Percentiles rank a stretch among this genome's conserved stretches.
Evolutionary conservation across 53 echinoderm and acorn worm species (phyloP).

Genomic region (Stichopus horrens): DNA sequence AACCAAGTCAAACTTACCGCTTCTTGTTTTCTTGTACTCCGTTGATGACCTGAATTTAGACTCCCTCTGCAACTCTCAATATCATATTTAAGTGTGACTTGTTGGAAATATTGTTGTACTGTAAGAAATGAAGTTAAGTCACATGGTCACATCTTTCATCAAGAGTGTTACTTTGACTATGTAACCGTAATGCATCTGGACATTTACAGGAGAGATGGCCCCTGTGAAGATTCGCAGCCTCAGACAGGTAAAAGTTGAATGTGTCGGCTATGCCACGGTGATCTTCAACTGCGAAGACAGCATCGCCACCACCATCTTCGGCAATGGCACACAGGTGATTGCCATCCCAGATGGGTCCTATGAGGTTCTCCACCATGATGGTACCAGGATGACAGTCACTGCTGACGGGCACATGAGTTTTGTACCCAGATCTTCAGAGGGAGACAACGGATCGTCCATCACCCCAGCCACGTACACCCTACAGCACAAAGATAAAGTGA

Average conservation of each 20-base stretch:
- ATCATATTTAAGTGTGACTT: no score
- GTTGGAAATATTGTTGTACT: no score
- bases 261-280: constrained; percentile 90
- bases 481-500: constrained; percentile 65
- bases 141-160: no score
- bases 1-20: no score
- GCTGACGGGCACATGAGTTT: constrained; percentile 70
- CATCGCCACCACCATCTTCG: constrained; percentile 91
- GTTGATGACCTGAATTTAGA: no score
- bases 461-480: constrained; percentile 64
- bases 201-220: constrained; percentile 64
- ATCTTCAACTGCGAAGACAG: constrained; percentile 95
- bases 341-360: constrained; percentile 93
- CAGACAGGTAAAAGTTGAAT: constrained; percentile 86
- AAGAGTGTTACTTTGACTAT: no score
- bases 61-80: no score
- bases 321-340: constrained; percentile 84
- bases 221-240: constrained; percentile 54
- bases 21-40: no score
- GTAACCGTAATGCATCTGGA: not conserved
- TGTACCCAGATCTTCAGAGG: constrained; percentile 55
- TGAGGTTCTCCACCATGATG: constrained; percentile 86
- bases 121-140: no score
- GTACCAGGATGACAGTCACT: constrained; percentile 68
- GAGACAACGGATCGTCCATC: constrained; percentile 44